These are phyloP conservation scores for Callyntrura sp. DNA, from an alignment of 2,888 invertebrate genomes.

Conservation along the genomic window DNA sequence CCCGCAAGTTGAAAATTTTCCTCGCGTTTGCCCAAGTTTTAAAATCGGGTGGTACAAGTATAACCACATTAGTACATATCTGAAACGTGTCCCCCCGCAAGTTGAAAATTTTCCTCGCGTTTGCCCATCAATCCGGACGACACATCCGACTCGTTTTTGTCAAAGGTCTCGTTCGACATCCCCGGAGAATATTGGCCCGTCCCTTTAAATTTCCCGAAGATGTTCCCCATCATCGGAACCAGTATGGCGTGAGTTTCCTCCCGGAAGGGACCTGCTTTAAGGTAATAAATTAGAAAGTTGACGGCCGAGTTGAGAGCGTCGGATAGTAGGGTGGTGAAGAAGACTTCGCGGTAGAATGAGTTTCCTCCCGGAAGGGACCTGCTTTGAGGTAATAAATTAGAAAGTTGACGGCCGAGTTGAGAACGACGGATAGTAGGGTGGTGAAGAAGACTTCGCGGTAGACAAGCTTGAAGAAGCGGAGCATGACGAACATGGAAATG, in stretches of 20 bases:
- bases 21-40: too few species aligned
- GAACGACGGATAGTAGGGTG: background rate
- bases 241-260: background rate
- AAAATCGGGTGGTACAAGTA: too few species aligned
- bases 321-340: background rate
- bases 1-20: too few species aligned
- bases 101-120: too few species aligned
- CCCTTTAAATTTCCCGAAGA: too few species aligned
- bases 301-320: background rate
- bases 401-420: constrained; percentile 22
- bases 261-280: background rate
- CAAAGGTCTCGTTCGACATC: too few species aligned
- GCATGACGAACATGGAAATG: background rate
- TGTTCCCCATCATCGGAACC: too few species aligned
- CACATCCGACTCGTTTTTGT: too few species aligned
- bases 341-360: constrained; percentile 28
- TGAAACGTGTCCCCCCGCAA: too few species aligned
- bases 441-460: constrained; percentile 7
- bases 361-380: background rate
- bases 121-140: too few species aligned
- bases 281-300: constrained; percentile 39
- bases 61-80: too few species aligned
- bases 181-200: too few species aligned
- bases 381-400: constrained; percentile 29
- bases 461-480: background rate